Evolutionary conservation across 2,113 vertebrate genomes (phyloP).

Genomic region (Podarcis raffonei): DNA sequence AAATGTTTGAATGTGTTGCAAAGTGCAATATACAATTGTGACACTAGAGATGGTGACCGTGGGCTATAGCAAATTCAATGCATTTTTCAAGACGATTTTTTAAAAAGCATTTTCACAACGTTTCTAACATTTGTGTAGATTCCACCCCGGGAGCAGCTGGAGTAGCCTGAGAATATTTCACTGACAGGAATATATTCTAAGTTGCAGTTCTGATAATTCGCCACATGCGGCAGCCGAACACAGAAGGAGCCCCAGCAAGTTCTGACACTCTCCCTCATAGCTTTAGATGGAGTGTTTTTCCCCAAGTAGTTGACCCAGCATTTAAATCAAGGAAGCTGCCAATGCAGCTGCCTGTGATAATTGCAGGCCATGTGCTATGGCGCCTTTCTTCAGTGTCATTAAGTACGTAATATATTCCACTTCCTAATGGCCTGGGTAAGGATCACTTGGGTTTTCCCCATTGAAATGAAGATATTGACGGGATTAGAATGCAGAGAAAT

Average conservation of each 20-base stretch:
- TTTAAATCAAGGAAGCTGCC: slow-evolving; percentile 56
- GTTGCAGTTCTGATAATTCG: too few relatives aligned
- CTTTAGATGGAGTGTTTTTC: slow-evolving; percentile 28
- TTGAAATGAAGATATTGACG: slow-evolving; percentile 49
- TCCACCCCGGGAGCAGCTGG: too few relatives aligned
- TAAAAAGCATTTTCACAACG: too few relatives aligned
- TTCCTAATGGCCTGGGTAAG: slow-evolving; percentile 37
- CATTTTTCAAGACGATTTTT: too few relatives aligned
- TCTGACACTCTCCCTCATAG: background rate
- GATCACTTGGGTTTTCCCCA: slow-evolving; percentile 52
- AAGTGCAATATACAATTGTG: too few relatives aligned
- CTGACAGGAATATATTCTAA: background rate
- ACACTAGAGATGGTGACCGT: too few relatives aligned
- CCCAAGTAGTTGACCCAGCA: slow-evolving; percentile 34
- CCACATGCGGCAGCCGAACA: background rate
- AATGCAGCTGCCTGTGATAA: slow-evolving; percentile 59
- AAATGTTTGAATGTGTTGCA: too few relatives aligned
- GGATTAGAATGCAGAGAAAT: slow-evolving; percentile 47
- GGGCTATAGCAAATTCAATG: too few relatives aligned
- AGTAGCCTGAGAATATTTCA: background rate
- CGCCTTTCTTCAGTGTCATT: slow-evolving; percentile 44
- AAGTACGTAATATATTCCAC: slow-evolving; percentile 48
- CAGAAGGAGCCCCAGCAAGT: background rate
- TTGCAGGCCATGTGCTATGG: slow-evolving; percentile 45
- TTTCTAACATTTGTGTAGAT: too few relatives aligned